Conservation (phyloP, 1,140 invertebrate genomes). For the Philotrypesis tridentata region DNA sequence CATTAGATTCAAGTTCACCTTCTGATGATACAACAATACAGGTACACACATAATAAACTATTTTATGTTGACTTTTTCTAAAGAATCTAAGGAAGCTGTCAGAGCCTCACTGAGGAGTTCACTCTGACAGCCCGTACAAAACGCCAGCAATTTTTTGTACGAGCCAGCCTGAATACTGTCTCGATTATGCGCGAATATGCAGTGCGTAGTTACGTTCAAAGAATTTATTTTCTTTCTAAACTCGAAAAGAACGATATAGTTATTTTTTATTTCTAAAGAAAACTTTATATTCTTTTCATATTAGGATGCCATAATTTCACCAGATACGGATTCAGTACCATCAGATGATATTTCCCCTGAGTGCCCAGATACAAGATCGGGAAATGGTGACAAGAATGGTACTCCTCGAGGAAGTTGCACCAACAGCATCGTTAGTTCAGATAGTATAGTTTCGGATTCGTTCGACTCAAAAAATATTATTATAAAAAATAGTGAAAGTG, state of each 20-base stretch:
- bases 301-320: slow-evolving; percentile 68
- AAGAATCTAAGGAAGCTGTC: no score
- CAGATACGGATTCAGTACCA: slow-evolving; percentile 65
- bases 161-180: no score
- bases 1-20: slow-evolving; percentile 64
- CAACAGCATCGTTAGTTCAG: slow-evolving; percentile 66
- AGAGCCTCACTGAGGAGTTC: no score
- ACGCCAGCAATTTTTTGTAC: no score
- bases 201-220: no score
- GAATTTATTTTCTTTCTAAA: no score
- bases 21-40: slow-evolving; percentile 56
- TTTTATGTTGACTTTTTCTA: no score
- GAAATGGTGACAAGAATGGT: slow-evolving; percentile 45
- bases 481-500: slow-evolving; percentile 68
- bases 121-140: no score
- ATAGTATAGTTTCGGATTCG: slow-evolving; percentile 65
- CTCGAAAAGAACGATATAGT: no score
- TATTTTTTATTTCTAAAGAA: not conserved
- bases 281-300: not conserved
- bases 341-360: slow-evolving; percentile 59
- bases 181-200: no score
- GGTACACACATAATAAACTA: no score
- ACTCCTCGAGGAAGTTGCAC: slow-evolving; percentile 60
- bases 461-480: slow-evolving; percentile 64
- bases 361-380: slow-evolving; percentile 52